These are phyloP conservation scores for Sinocyclocheilus maitianheensis DNA, from an alignment of 2,113 vertebrate species.

Conservation along the genomic window DNA sequence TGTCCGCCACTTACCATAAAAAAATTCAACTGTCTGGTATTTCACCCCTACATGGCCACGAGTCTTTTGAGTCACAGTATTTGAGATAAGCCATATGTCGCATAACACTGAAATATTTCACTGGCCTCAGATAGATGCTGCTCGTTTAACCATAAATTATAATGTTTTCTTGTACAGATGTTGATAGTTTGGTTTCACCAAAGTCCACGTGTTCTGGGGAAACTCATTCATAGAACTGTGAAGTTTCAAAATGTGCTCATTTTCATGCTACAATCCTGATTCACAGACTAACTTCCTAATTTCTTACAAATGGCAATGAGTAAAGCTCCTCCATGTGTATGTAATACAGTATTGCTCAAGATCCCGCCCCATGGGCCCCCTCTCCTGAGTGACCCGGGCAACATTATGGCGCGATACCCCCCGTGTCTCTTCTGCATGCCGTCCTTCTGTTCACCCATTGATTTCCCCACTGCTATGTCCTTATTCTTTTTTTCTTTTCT, in stretches of 20 bases:
- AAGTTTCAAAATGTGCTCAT: background rate
- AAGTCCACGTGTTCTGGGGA: background rate
- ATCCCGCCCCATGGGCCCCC: background rate
- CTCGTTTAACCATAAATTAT: background rate
- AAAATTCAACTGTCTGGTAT: background rate
- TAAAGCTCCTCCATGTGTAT: background rate
- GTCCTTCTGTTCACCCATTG: constrained; percentile 62
- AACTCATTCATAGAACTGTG: background rate
- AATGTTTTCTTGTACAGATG: background rate
- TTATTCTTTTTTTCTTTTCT: constrained; percentile 40
- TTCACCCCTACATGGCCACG: background rate
- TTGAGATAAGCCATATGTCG: background rate
- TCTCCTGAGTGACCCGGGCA: constrained; percentile 47
- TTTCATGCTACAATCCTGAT: background rate
- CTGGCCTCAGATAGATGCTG: too few relatives aligned
- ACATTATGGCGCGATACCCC: constrained; percentile 48
- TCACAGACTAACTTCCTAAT: background rate
- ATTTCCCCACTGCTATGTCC: constrained; percentile 22
- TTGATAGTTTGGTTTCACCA: background rate
- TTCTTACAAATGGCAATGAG: background rate
- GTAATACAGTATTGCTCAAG: constrained; percentile 20
- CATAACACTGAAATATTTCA: background rate
- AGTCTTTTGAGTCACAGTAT: background rate
- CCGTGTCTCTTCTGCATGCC: constrained; percentile 31
- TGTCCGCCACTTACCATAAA: background rate